These are phyloP conservation scores for Lepetodrilus schrolli DNA, from an alignment of 2,888 invertebrate genomes.

Conservation along the genomic window DNA sequence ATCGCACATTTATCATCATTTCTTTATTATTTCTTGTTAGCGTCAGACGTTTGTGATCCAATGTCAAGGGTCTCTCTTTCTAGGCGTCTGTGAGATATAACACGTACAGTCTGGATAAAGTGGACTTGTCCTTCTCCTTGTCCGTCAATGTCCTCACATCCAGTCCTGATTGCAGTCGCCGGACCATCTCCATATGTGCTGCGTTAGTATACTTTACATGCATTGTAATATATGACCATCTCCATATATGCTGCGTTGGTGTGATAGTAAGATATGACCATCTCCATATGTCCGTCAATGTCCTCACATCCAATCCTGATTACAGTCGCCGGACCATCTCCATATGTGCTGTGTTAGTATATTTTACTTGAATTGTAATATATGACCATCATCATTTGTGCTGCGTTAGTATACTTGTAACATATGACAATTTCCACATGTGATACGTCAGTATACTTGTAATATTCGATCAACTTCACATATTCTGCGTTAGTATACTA, in stretches of 20 bases:
- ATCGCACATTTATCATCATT: too few relatives aligned
- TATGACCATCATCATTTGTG: too few relatives aligned
- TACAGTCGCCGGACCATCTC: neutral
- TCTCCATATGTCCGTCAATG: neutral
- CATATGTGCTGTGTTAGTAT: conserved; percentile 1
- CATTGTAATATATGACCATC: too few relatives aligned
- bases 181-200: neutral
- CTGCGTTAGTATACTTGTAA: too few relatives aligned
- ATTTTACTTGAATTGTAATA: too few relatives aligned
- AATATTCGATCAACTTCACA: neutral
- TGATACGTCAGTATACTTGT: neutral
- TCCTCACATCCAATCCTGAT: too few relatives aligned
- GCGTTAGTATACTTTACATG: too few relatives aligned
- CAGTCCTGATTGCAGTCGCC: neutral
- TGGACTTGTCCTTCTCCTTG: neutral
- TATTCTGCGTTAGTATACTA: conserved; percentile 1
- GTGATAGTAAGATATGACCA: neutral
- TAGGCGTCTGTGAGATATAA: conserved; percentile 29
- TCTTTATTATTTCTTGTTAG: too few relatives aligned
- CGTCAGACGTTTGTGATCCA: too few relatives aligned
- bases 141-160: neutral
- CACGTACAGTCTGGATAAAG: neutral
- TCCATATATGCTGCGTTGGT: too few relatives aligned
- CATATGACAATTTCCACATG: neutral
- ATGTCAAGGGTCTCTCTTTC: neutral